Base-by-base conservation (phyloP, 2,888 invertebrate species). In the Eilema depressum region DNA sequence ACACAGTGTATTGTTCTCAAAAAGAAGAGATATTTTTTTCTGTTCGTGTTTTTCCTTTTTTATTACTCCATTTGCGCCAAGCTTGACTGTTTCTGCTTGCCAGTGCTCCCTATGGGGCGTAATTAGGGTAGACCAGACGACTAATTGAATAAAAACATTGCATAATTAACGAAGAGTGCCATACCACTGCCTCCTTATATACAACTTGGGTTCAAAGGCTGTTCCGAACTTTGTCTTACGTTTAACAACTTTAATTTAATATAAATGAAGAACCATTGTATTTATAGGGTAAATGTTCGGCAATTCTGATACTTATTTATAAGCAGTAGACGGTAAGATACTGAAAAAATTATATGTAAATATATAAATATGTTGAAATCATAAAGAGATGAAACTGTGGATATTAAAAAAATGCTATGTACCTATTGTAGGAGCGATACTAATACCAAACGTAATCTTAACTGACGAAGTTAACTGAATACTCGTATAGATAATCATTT, bases 141-240 rank as follows among this genome's bases (percentile, higher is more conserved):
- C 88, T 94, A 92, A 93, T 93, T 94, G 92, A 93, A 94, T 93
- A 92, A 93, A 93, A 93, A 93, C 92, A 93, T 89, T 92, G 90
- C 87, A 92, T 93, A 91, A 93, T 92, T 91, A 91, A 92, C 85
- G 84, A 85, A 86, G 85, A 84, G 84, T 78, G 80, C 77, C 75
- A 77, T 79, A 77, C 78, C 74, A 69, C 63, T 72, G 73, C 66
- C 74, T 76, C 61, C 63, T 68, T 69, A 64, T 67, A 70, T 74
- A 75, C 68, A 77, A 75, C 75, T 77, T 76, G 67, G 69, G 77
- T 77, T 82, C 78, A 82, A 83, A 79, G 81, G 76, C 73, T 78
- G 76, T 75, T 80, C 62, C 60, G 77, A 83, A 82, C 77, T 83
- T 83, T 76, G 75, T 73, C 71, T 82, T 74, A 71, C 73, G 71